Evolutionary conservation across 2,797 vertebrate species (phyloP), one percentile per base, ranked within the genome.

Genomic region (Syndactyla subalaris): DNA sequence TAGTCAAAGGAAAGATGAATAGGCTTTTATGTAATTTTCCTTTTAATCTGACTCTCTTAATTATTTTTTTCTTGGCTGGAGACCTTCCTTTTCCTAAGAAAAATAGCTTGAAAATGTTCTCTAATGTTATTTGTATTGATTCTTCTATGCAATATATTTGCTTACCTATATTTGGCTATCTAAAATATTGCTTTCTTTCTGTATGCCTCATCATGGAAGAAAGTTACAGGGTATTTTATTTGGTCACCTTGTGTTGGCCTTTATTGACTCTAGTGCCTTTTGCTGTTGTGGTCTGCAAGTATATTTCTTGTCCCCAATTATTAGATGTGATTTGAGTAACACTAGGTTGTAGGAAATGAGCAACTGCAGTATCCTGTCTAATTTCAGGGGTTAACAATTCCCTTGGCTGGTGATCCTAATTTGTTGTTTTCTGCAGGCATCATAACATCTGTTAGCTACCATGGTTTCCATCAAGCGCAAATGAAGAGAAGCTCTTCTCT

Each of bases 381-480:
- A 91, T 94, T 92, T 89, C 41, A 76, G 86, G 77, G 8, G 12
- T 34, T 72, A 79, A 30, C 23, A 63, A 19, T 87, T 94, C 58
- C 38, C 84, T 76, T 91, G 80, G 21, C 34, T 65, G 57, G n/a
- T 89, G 63, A 79, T 89, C 13, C 12, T 77, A 74, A 41, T 87
- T 90, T 82, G 59, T 88, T 91, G 30, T 82, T 84, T 92, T 91
- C 85, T 83, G 65, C 61, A 83, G 61, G 34, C 72, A 52, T 57
- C 3, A 1, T 71, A 77, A 49, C 63, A 67, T 81, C 54, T 66
- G 7, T 63, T 84, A 59, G 20, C 62, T 90, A 21, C 74, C 24
- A 11, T 43, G 59, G 55, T 78, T 91, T 67, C 61, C 41, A 73
- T 38, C n/a, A 79, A 67, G 26, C 14, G 55, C 10, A 81, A 92